Conservation (phyloP, 2,888 invertebrate genomes). For the Tinea pellionella region DNA sequence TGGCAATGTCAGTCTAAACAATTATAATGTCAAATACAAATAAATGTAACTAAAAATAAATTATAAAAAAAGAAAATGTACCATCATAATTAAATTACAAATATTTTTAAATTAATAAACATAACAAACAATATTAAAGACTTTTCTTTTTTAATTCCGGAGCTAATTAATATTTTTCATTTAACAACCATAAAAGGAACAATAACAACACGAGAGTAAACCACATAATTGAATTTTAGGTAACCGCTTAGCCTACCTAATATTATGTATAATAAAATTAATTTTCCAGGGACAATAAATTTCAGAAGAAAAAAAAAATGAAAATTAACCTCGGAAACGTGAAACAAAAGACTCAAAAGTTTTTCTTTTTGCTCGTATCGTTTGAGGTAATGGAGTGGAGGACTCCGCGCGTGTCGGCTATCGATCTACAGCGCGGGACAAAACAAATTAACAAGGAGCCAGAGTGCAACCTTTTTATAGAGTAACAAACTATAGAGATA, state of each 20-base stretch:
- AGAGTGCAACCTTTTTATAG: constrained; percentile 15
- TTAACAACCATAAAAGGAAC: no score
- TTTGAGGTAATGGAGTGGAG: constrained; percentile 22
- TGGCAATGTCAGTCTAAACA: no score
- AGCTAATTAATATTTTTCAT: no score
- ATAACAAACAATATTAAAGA: no score
- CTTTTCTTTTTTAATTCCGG: neutral
- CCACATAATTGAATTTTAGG: neutral
- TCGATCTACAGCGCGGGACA: constrained; percentile 35
- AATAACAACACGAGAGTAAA: neutral
- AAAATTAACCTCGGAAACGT: neutral
- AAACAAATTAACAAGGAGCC: constrained; percentile 42
- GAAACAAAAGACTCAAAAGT: neutral
- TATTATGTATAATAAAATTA: neutral
- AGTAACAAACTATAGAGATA: neutral
- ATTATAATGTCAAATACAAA: no score
- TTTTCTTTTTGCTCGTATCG: neutral
- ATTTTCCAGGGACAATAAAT: neutral
- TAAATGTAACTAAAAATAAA: no score
- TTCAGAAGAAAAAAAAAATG: neutral
- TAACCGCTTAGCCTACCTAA: neutral
- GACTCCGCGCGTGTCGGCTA: constrained; percentile 27
- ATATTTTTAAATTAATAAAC: no score
- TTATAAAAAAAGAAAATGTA: no score
- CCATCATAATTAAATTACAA: no score